phyloP scores from a whole-genome alignment of 35 echinoderm and acorn worm species.

The Antedon bifida region DNA sequence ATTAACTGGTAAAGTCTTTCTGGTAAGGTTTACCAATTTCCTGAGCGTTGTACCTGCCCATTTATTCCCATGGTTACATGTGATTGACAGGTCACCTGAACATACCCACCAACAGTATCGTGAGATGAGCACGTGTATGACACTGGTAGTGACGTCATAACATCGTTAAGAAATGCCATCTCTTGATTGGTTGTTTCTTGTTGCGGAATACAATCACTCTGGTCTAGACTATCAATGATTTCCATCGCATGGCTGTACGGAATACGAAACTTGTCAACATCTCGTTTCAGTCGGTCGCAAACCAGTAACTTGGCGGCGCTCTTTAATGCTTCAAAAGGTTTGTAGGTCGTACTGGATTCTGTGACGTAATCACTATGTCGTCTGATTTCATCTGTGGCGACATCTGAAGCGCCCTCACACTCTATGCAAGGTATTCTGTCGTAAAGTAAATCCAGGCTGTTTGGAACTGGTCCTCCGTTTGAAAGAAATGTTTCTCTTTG shows the following conservation, averaged over 20 bases:
- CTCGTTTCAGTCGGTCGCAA: background rate
- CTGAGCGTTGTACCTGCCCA: background rate
- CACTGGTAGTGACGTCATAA: background rate
- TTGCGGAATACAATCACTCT: background rate
- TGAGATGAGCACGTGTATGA: background rate
- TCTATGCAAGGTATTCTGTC: background rate
- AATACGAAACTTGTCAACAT: background rate
- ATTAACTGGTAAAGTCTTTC: too few relatives aligned
- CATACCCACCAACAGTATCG: background rate
- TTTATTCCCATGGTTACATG: background rate
- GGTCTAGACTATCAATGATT: background rate
- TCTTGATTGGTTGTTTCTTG: background rate
- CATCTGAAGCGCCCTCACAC: background rate
- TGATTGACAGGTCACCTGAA: background rate
- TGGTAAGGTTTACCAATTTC: background rate
- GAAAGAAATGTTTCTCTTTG: background rate
- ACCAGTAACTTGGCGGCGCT: background rate
- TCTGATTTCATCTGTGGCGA: background rate
- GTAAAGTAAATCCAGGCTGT: background rate
- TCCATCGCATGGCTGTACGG: background rate
- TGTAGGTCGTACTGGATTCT: background rate
- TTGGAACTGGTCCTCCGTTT: background rate
- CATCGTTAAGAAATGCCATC: background rate
- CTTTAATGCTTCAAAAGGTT: background rate
- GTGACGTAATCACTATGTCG: background rate